phyloP scores from a whole-genome alignment of 2,113 vertebrate species.

The Strix uralensis region DNA sequence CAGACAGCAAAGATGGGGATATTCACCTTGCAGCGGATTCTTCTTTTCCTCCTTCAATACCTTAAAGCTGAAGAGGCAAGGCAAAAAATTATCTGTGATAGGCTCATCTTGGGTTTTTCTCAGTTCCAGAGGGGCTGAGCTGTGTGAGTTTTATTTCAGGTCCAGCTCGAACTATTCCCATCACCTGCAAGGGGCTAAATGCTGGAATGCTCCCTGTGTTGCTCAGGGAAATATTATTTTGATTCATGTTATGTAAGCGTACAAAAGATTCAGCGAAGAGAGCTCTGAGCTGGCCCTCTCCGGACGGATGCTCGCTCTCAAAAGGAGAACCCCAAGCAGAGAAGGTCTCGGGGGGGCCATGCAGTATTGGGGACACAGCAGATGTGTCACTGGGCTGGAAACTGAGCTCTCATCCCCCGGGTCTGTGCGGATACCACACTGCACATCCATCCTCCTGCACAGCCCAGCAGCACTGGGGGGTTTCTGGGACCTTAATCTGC shows the following conservation, averaged over 20 bases:
- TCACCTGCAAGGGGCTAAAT: neutral
- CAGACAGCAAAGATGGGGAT: neutral
- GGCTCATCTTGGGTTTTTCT: neutral
- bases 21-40: neutral
- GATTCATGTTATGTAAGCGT: fast-evolving
- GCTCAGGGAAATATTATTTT: neutral
- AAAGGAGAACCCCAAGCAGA: neutral
- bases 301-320: neutral
- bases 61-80: neutral
- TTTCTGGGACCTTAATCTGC: neutral
- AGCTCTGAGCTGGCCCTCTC: neutral
- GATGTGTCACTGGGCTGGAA: neutral
- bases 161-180: neutral
- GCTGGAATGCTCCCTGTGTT: neutral
- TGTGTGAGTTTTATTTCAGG: neutral
- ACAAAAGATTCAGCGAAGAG: neutral
- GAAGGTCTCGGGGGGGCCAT: fast-evolving
- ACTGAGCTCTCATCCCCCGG: neutral
- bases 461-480: neutral
- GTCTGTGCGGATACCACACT: neutral
- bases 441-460: neutral
- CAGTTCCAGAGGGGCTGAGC: neutral
- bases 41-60: neutral
- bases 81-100: neutral
- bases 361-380: neutral